Evolutionary conservation across 2,888 invertebrate species (phyloP).

Genomic region (Diaperis boleti): DNA sequence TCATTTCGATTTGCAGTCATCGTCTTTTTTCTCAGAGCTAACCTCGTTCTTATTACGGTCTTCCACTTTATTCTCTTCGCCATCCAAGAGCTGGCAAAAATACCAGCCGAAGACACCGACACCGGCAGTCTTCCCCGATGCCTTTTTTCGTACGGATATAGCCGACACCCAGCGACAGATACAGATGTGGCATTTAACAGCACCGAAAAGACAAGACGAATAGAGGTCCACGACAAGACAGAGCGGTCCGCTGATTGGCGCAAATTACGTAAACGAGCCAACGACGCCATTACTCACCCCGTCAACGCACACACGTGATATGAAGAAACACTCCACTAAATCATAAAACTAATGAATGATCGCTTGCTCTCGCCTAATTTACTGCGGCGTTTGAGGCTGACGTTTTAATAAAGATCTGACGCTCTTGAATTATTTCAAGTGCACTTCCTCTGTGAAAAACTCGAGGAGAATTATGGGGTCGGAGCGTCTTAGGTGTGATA

Average conservation of each 20-base stretch:
- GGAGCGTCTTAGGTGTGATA: no score
- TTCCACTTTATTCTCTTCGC: no score
- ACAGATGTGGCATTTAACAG: constrained; percentile 65
- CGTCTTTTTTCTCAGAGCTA: no score
- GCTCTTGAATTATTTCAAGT: constrained; percentile 46
- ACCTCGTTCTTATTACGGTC: no score
- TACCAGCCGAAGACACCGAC: no score
- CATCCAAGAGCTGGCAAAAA: no score
- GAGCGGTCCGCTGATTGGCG: constrained; percentile 63
- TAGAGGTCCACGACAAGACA: constrained; percentile 60
- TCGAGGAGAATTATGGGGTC: no score
- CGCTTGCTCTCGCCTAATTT: constrained; percentile 56
- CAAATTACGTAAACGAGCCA: constrained; percentile 64
- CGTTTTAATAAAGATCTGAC: constrained; percentile 57
- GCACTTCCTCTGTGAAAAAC: constrained; percentile 46
- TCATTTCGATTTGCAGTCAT: no score
- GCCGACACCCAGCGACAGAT: constrained; percentile 55
- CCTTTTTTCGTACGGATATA: constrained; percentile 25
- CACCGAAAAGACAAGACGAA: constrained; percentile 63
- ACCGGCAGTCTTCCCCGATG: no score
- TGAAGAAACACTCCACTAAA: constrained; percentile 50
- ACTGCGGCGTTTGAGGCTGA: constrained; percentile 58
- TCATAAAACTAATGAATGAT: constrained; percentile 61
- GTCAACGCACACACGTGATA: constrained; percentile 52
- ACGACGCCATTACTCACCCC: constrained; percentile 53